phyloP scores from a whole-genome alignment of 1,140 invertebrate species.

The Penaeus chinensis region DNA sequence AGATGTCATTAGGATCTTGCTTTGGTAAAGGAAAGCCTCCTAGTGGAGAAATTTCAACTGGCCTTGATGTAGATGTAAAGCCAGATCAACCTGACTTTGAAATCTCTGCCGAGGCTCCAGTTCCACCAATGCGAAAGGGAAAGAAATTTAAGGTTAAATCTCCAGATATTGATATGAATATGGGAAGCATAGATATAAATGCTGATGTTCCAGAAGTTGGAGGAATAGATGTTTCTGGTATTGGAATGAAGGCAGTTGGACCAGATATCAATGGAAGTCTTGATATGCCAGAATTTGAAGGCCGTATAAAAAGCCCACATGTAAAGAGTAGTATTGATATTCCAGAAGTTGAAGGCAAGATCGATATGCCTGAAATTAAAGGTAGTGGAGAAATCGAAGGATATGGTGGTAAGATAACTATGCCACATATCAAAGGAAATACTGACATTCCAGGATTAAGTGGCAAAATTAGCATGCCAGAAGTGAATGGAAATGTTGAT shows the following conservation, averaged over 20 bases:
- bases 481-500: neutral
- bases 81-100: too few species aligned
- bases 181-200: constrained; percentile 17
- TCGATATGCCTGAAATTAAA: neutral
- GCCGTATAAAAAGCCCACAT: neutral
- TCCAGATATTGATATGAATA: constrained; percentile 1
- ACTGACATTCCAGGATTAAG: neutral
- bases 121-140: constrained; percentile 32
- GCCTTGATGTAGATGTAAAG: constrained; percentile 7
- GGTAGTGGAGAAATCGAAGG: neutral
- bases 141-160: constrained; percentile 17
- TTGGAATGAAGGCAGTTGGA: neutral
- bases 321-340: neutral
- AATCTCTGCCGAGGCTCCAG: constrained; percentile 4
- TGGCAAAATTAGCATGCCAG: neutral
- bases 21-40: constrained; percentile 28
- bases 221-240: neutral
- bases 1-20: constrained; percentile 27
- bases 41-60: neutral
- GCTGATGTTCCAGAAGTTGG: neutral
- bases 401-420: constrained; percentile 4
- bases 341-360: neutral
- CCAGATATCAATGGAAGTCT: neutral
- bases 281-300: too few species aligned
- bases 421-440: neutral